Base-by-base conservation (phyloP, 2,888 invertebrate genomes). In the Mythimna ferrago region DNA sequence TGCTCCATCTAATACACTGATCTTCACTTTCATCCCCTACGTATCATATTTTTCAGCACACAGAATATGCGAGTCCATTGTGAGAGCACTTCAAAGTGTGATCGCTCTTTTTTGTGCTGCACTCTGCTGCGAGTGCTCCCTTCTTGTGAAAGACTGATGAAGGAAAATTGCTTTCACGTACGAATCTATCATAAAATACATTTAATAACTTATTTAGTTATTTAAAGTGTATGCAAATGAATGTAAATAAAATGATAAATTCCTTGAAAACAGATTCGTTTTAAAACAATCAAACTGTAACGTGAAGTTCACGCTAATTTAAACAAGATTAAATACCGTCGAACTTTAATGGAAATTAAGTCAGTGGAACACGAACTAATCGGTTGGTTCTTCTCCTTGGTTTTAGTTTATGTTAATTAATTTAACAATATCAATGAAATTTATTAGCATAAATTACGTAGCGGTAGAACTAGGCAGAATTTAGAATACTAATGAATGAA, bases 161-260 rank as follows among this genome's bases (percentile, higher is more conserved):
- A 38, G 16, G 7, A 32, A 38, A 57, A 16, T 65, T 69, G n/a
- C 70, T 69, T 19, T 69, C 16, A 26, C 53, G n/a, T 26, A 16
- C 14, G 32, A 26, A 26, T 26, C 26, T 26, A 26, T 26, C 2
- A 26, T 26, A 26, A 26, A 26, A 26, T 26, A 26, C 26, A 26
- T 26, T 26, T 26, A 26, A 26, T 26, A 26, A 26, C 32, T 32
- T 32, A 1, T 38, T 7, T 7, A 38, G 38, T 38, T 38, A 38
- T 38, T 38, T 38, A 38, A 38, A 38, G 38, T 1, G 38, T 7
- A 38, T 1, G 38, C 38, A 38, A 38, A 38, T 32, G 0, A 48
- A 16, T 14, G 48, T 48, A 32, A 44, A 14, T 32, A 26, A 16
- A 21, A 10, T 38, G 4, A 1, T 32, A n/a, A 21, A 11, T 53